A percentile compares a stretch with the other conserved stretches of the same genome.
Conservation (phyloP, 1,140 invertebrate genomes). For the Pseudoatta argentina region DNA sequence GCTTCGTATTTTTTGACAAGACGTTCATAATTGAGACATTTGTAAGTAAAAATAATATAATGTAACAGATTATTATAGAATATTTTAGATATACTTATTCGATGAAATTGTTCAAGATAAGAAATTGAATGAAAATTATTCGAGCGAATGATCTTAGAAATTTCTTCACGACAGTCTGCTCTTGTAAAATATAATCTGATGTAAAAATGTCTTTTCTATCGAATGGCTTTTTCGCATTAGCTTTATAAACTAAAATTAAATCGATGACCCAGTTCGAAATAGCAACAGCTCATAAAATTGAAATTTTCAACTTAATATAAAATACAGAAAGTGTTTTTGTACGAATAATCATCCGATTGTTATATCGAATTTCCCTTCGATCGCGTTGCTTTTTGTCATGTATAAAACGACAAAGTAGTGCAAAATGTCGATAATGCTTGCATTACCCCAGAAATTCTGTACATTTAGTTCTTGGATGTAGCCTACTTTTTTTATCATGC, state of each 20-base stretch:
- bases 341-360: conserved; percentile 26
- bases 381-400: neutral
- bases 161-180: neutral
- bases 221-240: neutral
- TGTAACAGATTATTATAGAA: neutral
- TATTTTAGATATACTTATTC: neutral
- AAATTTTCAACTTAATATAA: conserved; percentile 26
- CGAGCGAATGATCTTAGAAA: neutral
- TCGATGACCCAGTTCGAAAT: conserved; percentile 12
- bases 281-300: conserved; percentile 44
- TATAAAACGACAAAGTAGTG: conserved; percentile 1
- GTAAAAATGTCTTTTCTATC: conserved; percentile 10
- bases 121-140: neutral
- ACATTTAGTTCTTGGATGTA: conserved; percentile 15
- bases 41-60: neutral
- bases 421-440: conserved; percentile 12
- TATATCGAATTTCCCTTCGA: neutral
- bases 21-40: neutral
- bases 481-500: conserved; percentile 5
- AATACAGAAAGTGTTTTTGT: conserved; percentile 22
- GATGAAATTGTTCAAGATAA: neutral
- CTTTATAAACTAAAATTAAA: conserved; percentile 44
- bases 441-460: conserved; percentile 1
- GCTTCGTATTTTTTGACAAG: neutral
- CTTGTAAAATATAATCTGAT: neutral